These are phyloP conservation scores for Philypnodon macrostomus DNA, from an alignment of 2,797 vertebrate species.

Conservation along the genomic window DNA sequence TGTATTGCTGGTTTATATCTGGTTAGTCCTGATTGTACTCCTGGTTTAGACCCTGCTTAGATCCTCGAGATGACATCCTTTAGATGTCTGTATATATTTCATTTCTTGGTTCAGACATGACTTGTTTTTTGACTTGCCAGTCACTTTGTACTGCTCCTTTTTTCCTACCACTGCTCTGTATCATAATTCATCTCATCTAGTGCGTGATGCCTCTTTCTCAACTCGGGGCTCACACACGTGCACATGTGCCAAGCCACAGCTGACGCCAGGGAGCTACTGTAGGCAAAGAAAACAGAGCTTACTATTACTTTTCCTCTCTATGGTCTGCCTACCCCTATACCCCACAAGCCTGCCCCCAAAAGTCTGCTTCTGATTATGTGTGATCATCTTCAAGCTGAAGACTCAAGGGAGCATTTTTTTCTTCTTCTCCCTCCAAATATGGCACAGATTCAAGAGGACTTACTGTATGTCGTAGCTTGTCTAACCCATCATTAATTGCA, in stretches of 20 bases:
- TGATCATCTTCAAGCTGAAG: constrained; percentile 68
- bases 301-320: constrained; percentile 62
- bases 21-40: too few species aligned
- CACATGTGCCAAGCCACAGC: constrained; percentile 71
- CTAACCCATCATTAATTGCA: constrained; percentile 64
- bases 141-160: constrained; percentile 37
- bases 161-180: constrained; percentile 52
- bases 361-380: constrained; percentile 77
- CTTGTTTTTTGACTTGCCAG: too few species aligned
- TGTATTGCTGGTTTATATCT: too few species aligned
- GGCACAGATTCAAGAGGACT: constrained; percentile 61
- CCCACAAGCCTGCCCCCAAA: constrained; percentile 52
- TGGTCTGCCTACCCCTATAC: constrained; percentile 55
- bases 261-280: constrained; percentile 71
- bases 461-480: constrained; percentile 52
- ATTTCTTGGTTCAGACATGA: too few species aligned
- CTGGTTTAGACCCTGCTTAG: too few species aligned
- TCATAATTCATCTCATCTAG: constrained; percentile 63
- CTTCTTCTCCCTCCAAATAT: constrained; percentile 39
- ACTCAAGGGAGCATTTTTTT: constrained; percentile 44
- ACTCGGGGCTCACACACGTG: constrained; percentile 62
- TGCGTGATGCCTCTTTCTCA: constrained; percentile 72
- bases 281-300: constrained; percentile 73
- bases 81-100: too few species aligned
- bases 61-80: too few species aligned